A percentile compares a stretch with the other conserved stretches of the same genome.
Evolutionary conservation across 2,797 vertebrate genomes (phyloP).

Genomic region (Emys orbicularis): DNA sequence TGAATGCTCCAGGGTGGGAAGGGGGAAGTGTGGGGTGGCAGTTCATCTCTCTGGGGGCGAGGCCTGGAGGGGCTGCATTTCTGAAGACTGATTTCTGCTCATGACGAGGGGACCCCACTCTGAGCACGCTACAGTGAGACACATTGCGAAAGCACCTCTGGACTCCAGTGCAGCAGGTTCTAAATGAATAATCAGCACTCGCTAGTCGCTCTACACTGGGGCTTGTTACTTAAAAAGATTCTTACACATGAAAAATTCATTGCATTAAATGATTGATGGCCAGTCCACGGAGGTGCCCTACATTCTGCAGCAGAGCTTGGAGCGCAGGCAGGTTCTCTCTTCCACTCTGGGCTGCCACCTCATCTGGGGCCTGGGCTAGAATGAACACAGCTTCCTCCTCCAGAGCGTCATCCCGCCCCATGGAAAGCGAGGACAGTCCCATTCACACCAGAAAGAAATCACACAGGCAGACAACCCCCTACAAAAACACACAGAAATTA

Average conservation of each 20-base stretch:
- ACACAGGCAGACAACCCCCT: background rate
- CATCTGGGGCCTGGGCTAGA: background rate
- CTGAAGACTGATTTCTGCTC: background rate
- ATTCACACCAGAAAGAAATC: background rate
- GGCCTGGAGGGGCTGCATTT: background rate
- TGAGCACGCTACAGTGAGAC: rapidly evolving
- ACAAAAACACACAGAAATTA: background rate
- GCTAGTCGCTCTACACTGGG: rapidly evolving
- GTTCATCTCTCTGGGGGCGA: background rate
- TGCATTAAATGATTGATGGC: conserved; percentile 60
- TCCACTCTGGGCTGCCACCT: rapidly evolving
- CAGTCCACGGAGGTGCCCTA: background rate
- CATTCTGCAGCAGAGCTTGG: background rate
- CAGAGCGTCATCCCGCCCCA: background rate
- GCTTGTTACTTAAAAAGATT: conserved; percentile 22
- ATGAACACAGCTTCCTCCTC: background rate
- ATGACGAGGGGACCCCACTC: background rate
- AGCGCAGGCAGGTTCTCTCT: background rate
- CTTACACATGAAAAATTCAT: conserved; percentile 69
- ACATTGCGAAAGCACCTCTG: rapidly evolving
- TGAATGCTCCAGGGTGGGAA: background rate
- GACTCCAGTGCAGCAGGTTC: background rate
- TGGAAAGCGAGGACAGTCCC: background rate
- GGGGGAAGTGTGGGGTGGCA: background rate
- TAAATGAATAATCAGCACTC: conserved; percentile 65